These are phyloP conservation scores for Nomada ruficornis DNA, from an alignment of 2,888 invertebrate species.

Conservation along the genomic window DNA sequence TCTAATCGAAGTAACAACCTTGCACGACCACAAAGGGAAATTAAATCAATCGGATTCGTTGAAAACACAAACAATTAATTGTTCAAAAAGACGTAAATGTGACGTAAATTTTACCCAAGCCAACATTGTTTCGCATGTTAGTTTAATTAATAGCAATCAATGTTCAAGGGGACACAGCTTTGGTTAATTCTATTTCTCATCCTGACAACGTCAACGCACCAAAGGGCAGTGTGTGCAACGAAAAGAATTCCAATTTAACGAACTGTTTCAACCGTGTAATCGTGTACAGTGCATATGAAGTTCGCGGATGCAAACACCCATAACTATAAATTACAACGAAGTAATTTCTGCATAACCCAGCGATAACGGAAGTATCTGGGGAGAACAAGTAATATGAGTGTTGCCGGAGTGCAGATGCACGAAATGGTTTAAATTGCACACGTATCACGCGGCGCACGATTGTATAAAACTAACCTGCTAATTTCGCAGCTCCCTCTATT, in stretches of 20 bases:
- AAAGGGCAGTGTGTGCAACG: constrained; percentile 8
- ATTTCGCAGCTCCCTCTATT: constrained; percentile 20
- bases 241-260: constrained; percentile 23
- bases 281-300: constrained; percentile 48
- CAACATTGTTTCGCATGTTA: too few species aligned
- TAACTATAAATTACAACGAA: constrained; percentile 66
- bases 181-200: background rate
- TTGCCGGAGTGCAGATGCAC: constrained; percentile 42
- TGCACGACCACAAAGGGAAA: too few species aligned
- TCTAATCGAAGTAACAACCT: too few species aligned
- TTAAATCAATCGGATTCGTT: too few species aligned
- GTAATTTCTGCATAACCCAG: constrained; percentile 65
- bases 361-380: constrained; percentile 66
- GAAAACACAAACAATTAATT: too few species aligned
- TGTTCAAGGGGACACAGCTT: background rate
- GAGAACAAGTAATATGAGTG: constrained; percentile 61
- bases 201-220: background rate
- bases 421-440: constrained; percentile 59
- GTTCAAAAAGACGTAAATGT: too few species aligned
- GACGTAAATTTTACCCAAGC: too few species aligned
- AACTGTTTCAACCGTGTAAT: constrained; percentile 13
- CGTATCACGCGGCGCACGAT: constrained; percentile 42
- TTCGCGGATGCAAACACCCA: constrained; percentile 46
- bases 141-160: background rate
- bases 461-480: constrained; percentile 38